Evolutionary conservation across 2,113 vertebrate species (phyloP).

Genomic region (Scomber japonicus): DNA sequence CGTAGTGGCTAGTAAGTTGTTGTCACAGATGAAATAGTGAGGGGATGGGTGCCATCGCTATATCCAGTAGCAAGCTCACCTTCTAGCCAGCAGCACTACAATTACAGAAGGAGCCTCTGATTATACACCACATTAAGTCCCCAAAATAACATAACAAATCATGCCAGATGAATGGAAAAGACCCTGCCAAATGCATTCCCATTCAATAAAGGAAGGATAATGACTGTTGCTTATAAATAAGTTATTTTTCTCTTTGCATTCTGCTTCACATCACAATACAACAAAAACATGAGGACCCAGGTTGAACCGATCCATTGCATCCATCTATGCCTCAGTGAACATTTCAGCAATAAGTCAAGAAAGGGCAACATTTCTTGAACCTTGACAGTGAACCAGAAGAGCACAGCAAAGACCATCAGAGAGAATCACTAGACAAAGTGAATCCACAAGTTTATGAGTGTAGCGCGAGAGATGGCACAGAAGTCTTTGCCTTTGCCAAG

Average conservation of each 20-base stretch:
- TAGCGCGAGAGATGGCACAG: background rate
- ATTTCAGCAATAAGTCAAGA: slow-evolving; percentile 16
- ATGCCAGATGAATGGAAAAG: slow-evolving; percentile 57
- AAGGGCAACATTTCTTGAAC: background rate
- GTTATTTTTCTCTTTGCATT: slow-evolving; percentile 37
- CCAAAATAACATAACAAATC: slow-evolving; percentile 80
- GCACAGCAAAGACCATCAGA: background rate
- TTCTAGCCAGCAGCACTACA: slow-evolving; percentile 35
- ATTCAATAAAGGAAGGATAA: slow-evolving; percentile 74
- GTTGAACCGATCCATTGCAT: background rate
- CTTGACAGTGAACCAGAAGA: background rate
- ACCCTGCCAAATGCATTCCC: slow-evolving; percentile 67
- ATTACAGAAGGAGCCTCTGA: slow-evolving; percentile 70
- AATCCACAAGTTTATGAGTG: slow-evolving; percentile 31
- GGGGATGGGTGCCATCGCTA: background rate
- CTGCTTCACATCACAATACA: slow-evolving; percentile 37
- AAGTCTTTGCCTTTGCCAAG: slow-evolving; percentile 38
- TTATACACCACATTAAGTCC: slow-evolving; percentile 80
- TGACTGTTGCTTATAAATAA: slow-evolving; percentile 63
- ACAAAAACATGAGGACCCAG: slow-evolving; percentile 20
- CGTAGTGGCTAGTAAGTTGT: slow-evolving; percentile 28
- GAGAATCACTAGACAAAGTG: slow-evolving; percentile 10
- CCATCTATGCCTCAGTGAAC: background rate
- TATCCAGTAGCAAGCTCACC: slow-evolving; percentile 23
- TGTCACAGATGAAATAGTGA: slow-evolving; percentile 53